Evolutionary conservation across 2,113 vertebrate species (phyloP).

Genomic region (Triplophysa dalaica): DNA sequence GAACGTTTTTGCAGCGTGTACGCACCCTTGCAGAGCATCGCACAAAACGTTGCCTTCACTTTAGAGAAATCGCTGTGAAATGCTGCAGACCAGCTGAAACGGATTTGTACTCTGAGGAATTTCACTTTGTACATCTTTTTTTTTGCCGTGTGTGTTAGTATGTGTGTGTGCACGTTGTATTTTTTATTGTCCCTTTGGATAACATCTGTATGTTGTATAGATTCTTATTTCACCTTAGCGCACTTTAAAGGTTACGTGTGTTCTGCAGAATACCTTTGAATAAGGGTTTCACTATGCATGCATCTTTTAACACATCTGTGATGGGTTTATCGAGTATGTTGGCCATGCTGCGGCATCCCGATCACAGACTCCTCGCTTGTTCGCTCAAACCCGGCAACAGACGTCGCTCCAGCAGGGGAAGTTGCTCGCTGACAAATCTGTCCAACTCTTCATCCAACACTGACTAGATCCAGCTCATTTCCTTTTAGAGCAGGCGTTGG

Average conservation of each 20-base stretch:
- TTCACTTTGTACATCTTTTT: conserved; percentile 43
- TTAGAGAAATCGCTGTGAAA: conserved; percentile 50
- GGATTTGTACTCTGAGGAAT: conserved; percentile 53
- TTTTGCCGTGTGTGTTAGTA: conserved; percentile 3
- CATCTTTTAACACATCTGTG: conserved; percentile 43
- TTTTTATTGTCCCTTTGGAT: conserved; percentile 40
- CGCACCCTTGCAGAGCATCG: conserved; percentile 41
- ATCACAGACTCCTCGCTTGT: neutral
- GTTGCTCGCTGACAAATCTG: conserved; percentile 23
- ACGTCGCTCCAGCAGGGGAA: neutral
- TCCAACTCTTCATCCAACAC: conserved; percentile 26
- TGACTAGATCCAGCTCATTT: conserved; percentile 40
- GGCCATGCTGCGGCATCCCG: conserved; percentile 3
- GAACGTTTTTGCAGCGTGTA: conserved; percentile 39
- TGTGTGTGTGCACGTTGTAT: conserved; percentile 19
- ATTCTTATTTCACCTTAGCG: conserved; percentile 46
- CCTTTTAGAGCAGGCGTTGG: conserved; percentile 30
- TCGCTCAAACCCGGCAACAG: neutral
- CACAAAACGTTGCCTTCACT: conserved; percentile 48
- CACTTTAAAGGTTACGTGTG: conserved; percentile 39
- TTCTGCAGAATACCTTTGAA: conserved; percentile 12
- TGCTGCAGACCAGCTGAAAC: conserved; percentile 58
- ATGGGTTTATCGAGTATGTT: conserved; percentile 29
- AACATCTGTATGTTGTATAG: conserved; percentile 40
- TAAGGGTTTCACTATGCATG: conserved; percentile 43